Evolutionary conservation across 1,140 invertebrate species (phyloP), one percentile per base, ranked within the genome.

Genomic region (Drosophila leontia): DNA sequence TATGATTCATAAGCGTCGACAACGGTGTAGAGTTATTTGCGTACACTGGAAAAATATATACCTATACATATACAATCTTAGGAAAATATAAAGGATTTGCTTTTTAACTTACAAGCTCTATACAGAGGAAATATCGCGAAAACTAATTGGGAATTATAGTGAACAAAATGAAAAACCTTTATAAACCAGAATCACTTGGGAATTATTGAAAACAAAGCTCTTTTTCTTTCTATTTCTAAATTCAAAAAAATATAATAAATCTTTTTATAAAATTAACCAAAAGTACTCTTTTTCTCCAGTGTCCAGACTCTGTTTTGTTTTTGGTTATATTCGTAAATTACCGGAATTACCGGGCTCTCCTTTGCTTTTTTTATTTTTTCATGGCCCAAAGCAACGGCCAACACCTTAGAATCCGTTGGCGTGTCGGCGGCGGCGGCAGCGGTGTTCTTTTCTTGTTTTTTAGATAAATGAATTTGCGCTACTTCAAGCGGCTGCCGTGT

Each of bases 381-480:
- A 48, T 75, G 53, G 65, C 81, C 88, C 74, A 17, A 70, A 85
- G 78, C 85, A 70, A 78, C 45, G 81, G 81, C 81, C 85, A 88
- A 88, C 80, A 90, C 85, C 85, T 88, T 81, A 75, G 81, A 81
- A 63, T 68, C 48, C 65, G 37, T 77, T 81, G 81, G 85, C 85
- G 80, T 88, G 81, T 76, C 81, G 77, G 53, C 53, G 29, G 29
- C 48, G 34, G 48, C 48, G 51, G 76, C 62, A 62, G 70, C 79
- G 74, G 82, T 84, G 58, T 68, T 87, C 78, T 77, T 59, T 72
- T 71, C 69, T 81, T 77, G 60, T 83, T 75, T 82, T 88, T 90
- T 87, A 88, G 85, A 88, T 90, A 88, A 88, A 88, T 88, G 85
- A 88, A 88, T 88, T 90, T 90, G 75, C 70, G 85, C 85, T 88